Evolutionary conservation across 2,113 vertebrate species (phyloP).

Genomic region (Setophaga kirtlandii): DNA sequence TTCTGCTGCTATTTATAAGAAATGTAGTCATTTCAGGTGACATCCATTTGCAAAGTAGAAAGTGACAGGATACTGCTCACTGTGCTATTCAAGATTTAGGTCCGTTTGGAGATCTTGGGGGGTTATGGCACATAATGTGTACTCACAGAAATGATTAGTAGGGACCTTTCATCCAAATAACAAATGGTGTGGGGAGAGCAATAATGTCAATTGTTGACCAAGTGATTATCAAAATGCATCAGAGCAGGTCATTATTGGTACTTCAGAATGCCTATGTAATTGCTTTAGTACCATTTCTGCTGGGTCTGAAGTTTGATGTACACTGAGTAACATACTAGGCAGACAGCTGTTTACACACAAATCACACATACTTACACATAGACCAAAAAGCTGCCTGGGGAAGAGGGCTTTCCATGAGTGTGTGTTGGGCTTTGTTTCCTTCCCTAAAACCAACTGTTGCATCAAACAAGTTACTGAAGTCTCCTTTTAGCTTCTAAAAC

Average conservation of each 20-base stretch:
- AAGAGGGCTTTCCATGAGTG: neutral
- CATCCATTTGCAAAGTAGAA: neutral
- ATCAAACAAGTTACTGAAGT: neutral
- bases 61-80: neutral
- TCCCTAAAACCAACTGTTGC: neutral
- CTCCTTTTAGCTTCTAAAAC: neutral
- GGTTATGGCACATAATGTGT: neutral
- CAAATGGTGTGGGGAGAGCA: neutral
- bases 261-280: neutral
- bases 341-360: neutral
- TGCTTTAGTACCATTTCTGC: neutral
- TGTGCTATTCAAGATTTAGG: neutral
- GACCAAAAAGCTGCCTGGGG: neutral
- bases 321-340: accelerated
- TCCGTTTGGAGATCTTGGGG: neutral
- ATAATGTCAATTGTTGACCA: neutral
- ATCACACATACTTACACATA: neutral
- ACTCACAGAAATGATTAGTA: neutral
- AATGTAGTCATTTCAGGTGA: neutral
- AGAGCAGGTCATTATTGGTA: neutral
- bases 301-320: neutral
- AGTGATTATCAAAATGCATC: neutral
- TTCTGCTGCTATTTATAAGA: neutral
- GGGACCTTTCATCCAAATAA: neutral
- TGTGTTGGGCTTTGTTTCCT: neutral